Base-by-base conservation (phyloP, 2,113 vertebrate genomes). In the Scatophagus argus region DNA sequence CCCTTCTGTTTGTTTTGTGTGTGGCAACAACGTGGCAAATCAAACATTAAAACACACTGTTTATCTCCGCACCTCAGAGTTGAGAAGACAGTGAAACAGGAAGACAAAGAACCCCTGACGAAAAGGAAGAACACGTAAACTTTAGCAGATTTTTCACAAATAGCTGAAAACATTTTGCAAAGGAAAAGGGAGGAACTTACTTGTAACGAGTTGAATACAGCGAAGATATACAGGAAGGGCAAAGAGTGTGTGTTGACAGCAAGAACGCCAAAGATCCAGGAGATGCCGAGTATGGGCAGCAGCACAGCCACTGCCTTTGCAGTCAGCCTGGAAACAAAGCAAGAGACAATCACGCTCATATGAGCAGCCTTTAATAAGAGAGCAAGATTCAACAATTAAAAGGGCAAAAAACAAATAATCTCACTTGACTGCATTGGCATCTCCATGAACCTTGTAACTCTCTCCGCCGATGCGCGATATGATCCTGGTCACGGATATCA, bases 51-150 rank as follows among this genome's bases (percentile, higher is more conserved):
- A 64, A 27, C 46, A 69, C 19, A 64, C 44, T 13, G 23, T 21
- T 34, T 14, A 31, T 17, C 3, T 41, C 6, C 77, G 77, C 94
- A 99, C 98, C 97, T 99, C 98, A 25, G 98, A 99, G 89, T 99
- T 99, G 79, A 99, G 96, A 63, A 99, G 95, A 34, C 98, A 99
- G 81, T 99, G 98, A 65, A 99, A 99, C 43, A 99, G 93, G 93
- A 99, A 99, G 92, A 99, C 97, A 95, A 99, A 99, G 84, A 99
- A 97, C 4, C 98, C 98, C 98, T 99, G 29, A 38, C 71, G 14
- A 58, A 62, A 69, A 81, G 19, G 43, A 34, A 70, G 62, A 69
- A 54, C 74, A 17, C 3, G 4, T 12, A 2, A 31, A 51, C 21
- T 51, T 38, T 27, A 36, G 23, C 6, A 36, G n/a, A 9, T n/a